Base-by-base conservation (phyloP, 2,113 vertebrate species). In the Circaetus gallicus region DNA sequence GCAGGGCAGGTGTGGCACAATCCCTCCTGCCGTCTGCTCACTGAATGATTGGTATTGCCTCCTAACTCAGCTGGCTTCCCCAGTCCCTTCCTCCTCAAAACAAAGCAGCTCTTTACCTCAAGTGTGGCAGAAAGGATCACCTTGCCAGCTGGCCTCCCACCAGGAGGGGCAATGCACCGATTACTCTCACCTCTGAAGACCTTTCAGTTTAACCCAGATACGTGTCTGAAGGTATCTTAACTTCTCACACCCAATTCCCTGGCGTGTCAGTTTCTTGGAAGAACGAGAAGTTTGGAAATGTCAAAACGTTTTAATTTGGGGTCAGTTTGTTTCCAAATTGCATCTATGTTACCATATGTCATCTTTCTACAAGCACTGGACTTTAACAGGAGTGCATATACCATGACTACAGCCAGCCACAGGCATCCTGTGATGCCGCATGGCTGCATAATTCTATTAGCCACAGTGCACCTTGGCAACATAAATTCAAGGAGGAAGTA, bases 341-440 rank as follows among this genome's bases (percentile, higher is more conserved):
- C 16, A 26, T 50, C n/a, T 42, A 1, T 59, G 13, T 72, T 52
- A 43, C 12, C 2, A 0, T 21, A 5, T 69, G 32, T 69, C n/a
- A 49, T 58, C 52, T 25, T 88, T 53, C 38, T 70, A 29, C 28
- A 73, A 52, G 58, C 14, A 6, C 31, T 70, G n/a, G 47, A 43
- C 18, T 86, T 62, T 9, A 47, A 32, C 25, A 36, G 7, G 43
- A 49, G 16, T 11, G 14, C 31, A 13, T 29, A 12, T 80, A 36
- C 26, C 53, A 16, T 40, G 45, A 66, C 22, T 61, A 42, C 58
- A 77, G 53, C 40, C 36, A 86, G 47, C 40, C 80, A 71, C 26
- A 42, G 62, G 32, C 1, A 0, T 50, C 43, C 38, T 42, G 52
- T 55, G 56, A 21, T 78, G 42, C 24, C 0, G 0, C 10, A 18